Evolutionary conservation across 2,888 invertebrate species (phyloP), one percentile per base, ranked within the genome.

Genomic region (Liopterus haemorrhoidalis): DNA sequence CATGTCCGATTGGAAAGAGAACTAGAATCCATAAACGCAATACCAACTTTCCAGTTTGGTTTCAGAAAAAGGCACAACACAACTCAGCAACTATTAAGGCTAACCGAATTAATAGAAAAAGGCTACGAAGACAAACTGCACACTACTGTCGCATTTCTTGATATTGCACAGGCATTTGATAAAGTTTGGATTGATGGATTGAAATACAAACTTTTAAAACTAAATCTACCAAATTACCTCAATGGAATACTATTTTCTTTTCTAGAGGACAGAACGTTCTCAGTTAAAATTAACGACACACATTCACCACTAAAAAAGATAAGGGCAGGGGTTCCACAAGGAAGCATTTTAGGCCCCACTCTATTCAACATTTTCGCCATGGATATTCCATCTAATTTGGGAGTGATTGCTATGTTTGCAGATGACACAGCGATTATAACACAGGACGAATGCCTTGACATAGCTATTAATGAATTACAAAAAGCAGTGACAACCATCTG

Each of bases 101-200:
- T 61, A 12, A 45, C 41, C 11, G 45, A 55, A 35, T n/a, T 43
- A 5, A 51, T 57, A 9, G 28, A 49, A 11, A 25, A 49, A 3
- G 55, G 52, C 30, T 52, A 57, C 9, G 46, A 53, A 12, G 27
- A 41, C 5, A 49, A 53, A 11, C 41, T 53, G 30, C 44, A 41
- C 4, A 57, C 56, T 9, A 54, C 52, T 4, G 49, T 57, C 28
- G 43, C 57, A 1, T 41, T 58, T 5, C 46, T 63, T 0, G 59
- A 62, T 35, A 49, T 59, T 3, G 54, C 56, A 28, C 53, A 55
- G 40, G 59, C 59, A 1, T 61, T 62, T 38, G 56, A 60, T 41
- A 47, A 52, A 5, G 55, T 61, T 4, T 58, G 58, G 54, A 57
- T 58, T 28, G 36, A 50, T 3, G 57, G 53, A 2, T 49, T 58